Evolutionary conservation across 2,113 vertebrate species (phyloP).

Genomic region (Charina bottae): DNA sequence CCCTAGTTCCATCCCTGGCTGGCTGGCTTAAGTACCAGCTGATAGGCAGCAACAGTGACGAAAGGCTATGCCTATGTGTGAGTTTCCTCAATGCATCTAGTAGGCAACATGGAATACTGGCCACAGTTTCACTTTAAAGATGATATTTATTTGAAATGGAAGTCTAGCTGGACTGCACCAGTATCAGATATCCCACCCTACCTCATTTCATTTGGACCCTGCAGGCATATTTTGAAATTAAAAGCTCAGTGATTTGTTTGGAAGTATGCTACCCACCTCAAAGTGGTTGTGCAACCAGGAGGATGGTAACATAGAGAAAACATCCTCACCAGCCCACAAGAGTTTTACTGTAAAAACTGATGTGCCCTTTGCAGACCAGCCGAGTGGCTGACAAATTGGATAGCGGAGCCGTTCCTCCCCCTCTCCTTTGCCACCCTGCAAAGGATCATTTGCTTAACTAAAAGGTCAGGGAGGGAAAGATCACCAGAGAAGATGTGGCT

Average conservation of each 20-base stretch:
- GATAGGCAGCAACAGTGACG: no score
- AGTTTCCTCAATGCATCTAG: not conserved
- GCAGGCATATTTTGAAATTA: no score
- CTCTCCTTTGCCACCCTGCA: not conserved
- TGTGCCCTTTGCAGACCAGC: not conserved
- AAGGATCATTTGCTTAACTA: not conserved
- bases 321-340: not conserved
- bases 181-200: no score
- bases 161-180: no score
- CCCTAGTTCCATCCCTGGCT: no score
- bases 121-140: not conserved
- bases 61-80: not conserved
- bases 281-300: not conserved
- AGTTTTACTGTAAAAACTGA: not conserved
- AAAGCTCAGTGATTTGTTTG: no score
- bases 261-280: not conserved
- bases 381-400: not conserved
- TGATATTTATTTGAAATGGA: no score
- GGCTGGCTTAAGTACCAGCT: no score
- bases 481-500: not conserved
- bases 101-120: not conserved
- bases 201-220: no score
- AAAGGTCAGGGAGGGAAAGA: not conserved
- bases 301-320: not conserved
- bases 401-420: not conserved